phyloP scores from a whole-genome alignment of 1,140 invertebrate genomes.

The Drusus annulatus region DNA sequence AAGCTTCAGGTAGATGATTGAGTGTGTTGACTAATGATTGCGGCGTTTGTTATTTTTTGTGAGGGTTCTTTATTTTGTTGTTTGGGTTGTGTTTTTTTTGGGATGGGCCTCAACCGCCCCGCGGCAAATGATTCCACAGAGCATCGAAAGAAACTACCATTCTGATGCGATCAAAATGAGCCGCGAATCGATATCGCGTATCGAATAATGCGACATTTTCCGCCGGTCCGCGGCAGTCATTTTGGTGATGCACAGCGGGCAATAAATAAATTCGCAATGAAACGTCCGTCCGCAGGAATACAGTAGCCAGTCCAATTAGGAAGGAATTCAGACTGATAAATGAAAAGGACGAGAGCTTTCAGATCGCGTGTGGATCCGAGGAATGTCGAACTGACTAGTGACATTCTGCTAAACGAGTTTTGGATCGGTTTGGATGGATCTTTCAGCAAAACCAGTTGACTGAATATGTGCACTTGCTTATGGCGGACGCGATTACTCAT shows the following conservation, averaged over 20 bases:
- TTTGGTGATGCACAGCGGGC: neutral
- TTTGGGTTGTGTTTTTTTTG: neutral
- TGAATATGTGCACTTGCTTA: slow-evolving; percentile 34
- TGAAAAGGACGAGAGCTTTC: neutral
- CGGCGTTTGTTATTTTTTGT: no score
- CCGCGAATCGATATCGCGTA: slow-evolving; percentile 32
- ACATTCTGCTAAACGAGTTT: neutral
- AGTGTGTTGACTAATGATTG: neutral
- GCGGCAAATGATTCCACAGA: slow-evolving; percentile 5
- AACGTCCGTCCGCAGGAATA: neutral
- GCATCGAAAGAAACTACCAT: slow-evolving; percentile 14
- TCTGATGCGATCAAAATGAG: slow-evolving; percentile 37
- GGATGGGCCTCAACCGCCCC: slow-evolving; percentile 1
- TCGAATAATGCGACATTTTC: slow-evolving; percentile 9
- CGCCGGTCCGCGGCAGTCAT: neutral
- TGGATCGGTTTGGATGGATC: neutral
- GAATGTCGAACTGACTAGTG: slow-evolving; percentile 7
- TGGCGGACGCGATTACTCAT: slow-evolving; percentile 1
- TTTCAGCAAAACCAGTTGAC: slow-evolving; percentile 30
- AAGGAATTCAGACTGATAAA: neutral
- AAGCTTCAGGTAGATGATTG: neutral
- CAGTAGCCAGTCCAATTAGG: neutral
- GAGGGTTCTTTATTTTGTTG: neutral
- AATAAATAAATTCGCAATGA: neutral
- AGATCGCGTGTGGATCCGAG: neutral